Evolutionary conservation across 2,113 vertebrate species (phyloP).

Genomic region (Taurulus bubalis): DNA sequence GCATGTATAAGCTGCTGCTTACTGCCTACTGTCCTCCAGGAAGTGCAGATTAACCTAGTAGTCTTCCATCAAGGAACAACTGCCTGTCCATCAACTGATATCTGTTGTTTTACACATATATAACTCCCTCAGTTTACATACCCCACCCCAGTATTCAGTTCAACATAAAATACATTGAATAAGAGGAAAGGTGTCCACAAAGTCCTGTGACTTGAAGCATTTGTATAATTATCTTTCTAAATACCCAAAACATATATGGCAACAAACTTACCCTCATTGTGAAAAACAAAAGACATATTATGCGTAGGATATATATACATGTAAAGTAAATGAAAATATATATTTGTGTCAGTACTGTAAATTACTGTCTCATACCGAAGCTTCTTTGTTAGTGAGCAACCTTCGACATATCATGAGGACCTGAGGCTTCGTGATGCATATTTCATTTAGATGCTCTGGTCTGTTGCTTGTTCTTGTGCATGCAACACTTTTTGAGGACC

Average conservation of each 20-base stretch:
- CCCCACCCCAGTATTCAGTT: background rate
- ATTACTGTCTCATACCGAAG: background rate
- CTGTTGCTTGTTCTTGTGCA: conserved; percentile 65
- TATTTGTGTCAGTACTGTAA: background rate
- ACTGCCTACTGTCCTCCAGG: background rate
- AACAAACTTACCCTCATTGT: conserved; percentile 2
- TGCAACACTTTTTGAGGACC: conserved; percentile 67
- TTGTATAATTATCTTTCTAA: background rate
- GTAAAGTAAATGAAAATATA: background rate
- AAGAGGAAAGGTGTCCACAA: background rate
- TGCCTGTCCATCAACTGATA: background rate
- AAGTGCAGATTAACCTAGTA: background rate
- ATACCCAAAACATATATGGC: conserved; percentile 12
- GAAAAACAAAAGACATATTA: background rate
- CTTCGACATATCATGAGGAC: conserved; percentile 32
- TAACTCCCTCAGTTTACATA: background rate
- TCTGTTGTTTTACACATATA: background rate
- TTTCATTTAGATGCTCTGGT: conserved; percentile 57
- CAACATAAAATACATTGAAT: background rate
- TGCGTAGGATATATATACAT: background rate
- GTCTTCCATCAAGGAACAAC: background rate
- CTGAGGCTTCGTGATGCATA: conserved; percentile 51
- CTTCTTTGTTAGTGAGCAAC: conserved; percentile 22
- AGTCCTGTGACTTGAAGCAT: conserved; percentile 5
- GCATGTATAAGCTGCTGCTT: background rate